Base-by-base conservation (phyloP, 2,888 invertebrate genomes). In the Sabellastarte sp. region DNA sequence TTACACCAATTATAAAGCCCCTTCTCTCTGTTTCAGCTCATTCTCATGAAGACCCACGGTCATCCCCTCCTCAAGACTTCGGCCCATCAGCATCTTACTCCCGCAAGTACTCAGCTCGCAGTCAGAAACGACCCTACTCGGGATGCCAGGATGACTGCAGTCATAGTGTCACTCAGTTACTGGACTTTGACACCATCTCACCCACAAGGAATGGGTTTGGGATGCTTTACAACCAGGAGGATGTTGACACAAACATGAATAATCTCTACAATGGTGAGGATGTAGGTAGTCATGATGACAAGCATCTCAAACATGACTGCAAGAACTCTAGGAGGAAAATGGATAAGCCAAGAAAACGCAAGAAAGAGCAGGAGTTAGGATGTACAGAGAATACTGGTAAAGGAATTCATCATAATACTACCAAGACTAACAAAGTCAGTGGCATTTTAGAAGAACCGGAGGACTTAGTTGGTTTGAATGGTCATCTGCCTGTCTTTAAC, bases 291-390 rank as follows among this genome's bases (percentile, higher is more conserved):
- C 29, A n/a, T 31, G 30, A 5, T 53, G 61, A 53, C 15, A 31
- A 50, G 10, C 33, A 30, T 15, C 24, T 24, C 52, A 62, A 50
- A 26, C 26, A 33, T 20, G 80, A 80, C 60, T 67, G 61, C 10
- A 81, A 80, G 72, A 76, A 77, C 63, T 80, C 80, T 26, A 67
- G 82, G 15, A 63, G 82, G n/a, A 82, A 82, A 72, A 77, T 78
- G 73, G 82, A 81, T 28, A 75, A 76, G 57, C 81, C 82, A 3
- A 66, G 78, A 29, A 81, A 80, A 64, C 71, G 81, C 32, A 76
- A 76, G 58, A 71, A 58, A n/a, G 63, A 41, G 26, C 15, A 15
- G 5, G 53, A 53, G 5, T 20, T 10, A n/a, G 10, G 10, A 20
- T 5, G 5, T 53, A 26, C 5, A 5, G 26, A 53, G 5, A 41